Percentiles rank a stretch among this genome's conserved stretches.
These are phyloP conservation scores for Perithous albicinctus DNA, from an alignment of 2,888 invertebrate genomes.

Conservation along the genomic window DNA sequence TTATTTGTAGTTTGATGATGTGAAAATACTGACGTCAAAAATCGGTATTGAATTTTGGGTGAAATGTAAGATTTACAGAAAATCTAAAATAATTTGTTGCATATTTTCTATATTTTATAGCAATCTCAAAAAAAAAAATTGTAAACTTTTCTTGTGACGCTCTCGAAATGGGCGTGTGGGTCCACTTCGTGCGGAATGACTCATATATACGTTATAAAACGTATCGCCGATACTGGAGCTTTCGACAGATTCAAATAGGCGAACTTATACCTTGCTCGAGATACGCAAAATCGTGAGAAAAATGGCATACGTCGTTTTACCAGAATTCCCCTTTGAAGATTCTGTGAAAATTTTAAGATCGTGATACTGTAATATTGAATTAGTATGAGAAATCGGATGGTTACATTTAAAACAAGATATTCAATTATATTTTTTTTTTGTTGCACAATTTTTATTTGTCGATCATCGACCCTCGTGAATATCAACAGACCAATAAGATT, in stretches of 20 bases:
- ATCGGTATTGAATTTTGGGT: too few relatives aligned
- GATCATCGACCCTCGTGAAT: slow-evolving; percentile 18
- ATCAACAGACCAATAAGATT: slow-evolving; percentile 25
- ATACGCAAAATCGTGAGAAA: slow-evolving; percentile 76
- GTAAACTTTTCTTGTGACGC: too few relatives aligned
- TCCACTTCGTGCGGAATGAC: too few relatives aligned
- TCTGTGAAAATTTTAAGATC: background rate
- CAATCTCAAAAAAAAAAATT: too few relatives aligned
- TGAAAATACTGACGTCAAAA: too few relatives aligned
- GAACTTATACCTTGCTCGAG: slow-evolving; percentile 67
- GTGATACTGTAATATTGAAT: too few relatives aligned
- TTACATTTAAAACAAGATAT: background rate
- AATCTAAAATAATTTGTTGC: too few relatives aligned
- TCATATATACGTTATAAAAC: slow-evolving; percentile 16
- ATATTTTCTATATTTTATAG: too few relatives aligned
- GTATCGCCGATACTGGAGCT: slow-evolving; percentile 30
- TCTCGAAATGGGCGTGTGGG: too few relatives aligned
- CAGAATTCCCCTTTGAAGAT: slow-evolving; percentile 1
- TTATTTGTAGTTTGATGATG: too few relatives aligned
- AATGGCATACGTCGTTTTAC: slow-evolving; percentile 22
- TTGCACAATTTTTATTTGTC: background rate
- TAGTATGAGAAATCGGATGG: background rate
- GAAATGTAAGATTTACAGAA: too few relatives aligned
- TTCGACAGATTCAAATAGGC: slow-evolving; percentile 77
- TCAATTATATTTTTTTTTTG: background rate